Evolutionary conservation across 35 echinoderm and acorn worm species (phyloP).

Genomic region (Patiria miniata): DNA sequence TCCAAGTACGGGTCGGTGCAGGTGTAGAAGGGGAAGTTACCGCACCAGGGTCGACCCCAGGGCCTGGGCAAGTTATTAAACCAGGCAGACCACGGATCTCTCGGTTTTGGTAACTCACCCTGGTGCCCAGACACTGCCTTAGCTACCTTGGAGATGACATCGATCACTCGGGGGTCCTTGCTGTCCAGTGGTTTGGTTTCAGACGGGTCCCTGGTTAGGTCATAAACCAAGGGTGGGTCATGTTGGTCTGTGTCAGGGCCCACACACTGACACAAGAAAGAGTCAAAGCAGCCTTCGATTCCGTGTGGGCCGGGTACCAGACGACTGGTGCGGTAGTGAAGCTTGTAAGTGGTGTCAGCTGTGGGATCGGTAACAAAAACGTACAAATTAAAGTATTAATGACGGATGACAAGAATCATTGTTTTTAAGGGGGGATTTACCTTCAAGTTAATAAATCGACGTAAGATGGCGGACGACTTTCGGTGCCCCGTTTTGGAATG

Average conservation of each 20-base stretch:
- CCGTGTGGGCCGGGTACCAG: constrained; percentile 20
- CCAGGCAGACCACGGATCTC: not conserved
- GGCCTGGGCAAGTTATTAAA: constrained; percentile 58
- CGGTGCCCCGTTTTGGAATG: too few relatives aligned
- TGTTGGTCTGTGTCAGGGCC: constrained; percentile 31
- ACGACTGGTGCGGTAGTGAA: constrained; percentile 29
- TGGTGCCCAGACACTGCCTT: constrained; percentile 63
- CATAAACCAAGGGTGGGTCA: constrained; percentile 52
- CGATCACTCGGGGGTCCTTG: not conserved
- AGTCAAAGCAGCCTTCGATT: constrained; percentile 76
- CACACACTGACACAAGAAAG: constrained; percentile 56
- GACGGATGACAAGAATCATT: too few relatives aligned
- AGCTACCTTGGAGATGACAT: constrained; percentile 40
- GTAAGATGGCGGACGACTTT: too few relatives aligned
- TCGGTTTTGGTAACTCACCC: constrained; percentile 42
- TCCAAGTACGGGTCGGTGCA: constrained; percentile 56
- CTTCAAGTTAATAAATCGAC: too few relatives aligned
- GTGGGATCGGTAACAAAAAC: not conserved
- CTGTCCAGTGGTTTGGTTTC: constrained; percentile 44
- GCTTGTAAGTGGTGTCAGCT: constrained; percentile 28
- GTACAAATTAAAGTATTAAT: not conserved
- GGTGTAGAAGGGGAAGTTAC: constrained; percentile 78
- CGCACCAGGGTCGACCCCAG: constrained; percentile 83
- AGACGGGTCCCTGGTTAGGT: constrained; percentile 43
- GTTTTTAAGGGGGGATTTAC: too few relatives aligned